These are phyloP conservation scores for Cotesia congregata DNA, from an alignment of 2,888 invertebrate species.

Conservation along the genomic window DNA sequence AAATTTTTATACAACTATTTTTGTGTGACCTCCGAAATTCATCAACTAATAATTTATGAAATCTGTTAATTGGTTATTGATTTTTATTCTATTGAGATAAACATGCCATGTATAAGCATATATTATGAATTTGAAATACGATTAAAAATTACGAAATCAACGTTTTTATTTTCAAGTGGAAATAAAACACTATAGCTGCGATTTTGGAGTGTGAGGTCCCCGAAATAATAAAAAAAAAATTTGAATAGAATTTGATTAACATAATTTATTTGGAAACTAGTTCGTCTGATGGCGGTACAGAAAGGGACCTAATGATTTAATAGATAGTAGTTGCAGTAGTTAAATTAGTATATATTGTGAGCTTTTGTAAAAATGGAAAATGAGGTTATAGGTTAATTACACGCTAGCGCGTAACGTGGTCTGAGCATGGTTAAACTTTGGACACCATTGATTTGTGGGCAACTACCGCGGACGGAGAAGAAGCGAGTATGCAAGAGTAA, in stretches of 20 bases:
- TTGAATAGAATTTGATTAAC: too few species aligned
- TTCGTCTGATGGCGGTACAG: neutral
- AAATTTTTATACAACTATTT: too few species aligned
- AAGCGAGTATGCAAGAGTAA: constrained; percentile 25
- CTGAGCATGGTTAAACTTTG: constrained; percentile 60
- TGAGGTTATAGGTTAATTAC: constrained; percentile 61
- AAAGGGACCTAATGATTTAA: neutral
- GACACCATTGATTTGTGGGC: constrained; percentile 64
- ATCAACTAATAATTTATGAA: too few species aligned
- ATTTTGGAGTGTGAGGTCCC: neutral
- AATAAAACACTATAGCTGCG: too few species aligned
- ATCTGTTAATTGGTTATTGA: too few species aligned
- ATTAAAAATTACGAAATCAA: too few species aligned
- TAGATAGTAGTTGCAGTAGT: neutral
- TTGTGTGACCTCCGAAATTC: too few species aligned
- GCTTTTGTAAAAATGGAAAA: constrained; percentile 59
- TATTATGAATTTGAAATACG: too few species aligned
- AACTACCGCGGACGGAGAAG: constrained; percentile 30
- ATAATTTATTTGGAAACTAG: neutral
- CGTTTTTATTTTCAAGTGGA: too few species aligned
- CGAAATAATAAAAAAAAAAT: too few species aligned
- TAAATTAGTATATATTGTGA: constrained; percentile 28
- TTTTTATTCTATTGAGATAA: too few species aligned
- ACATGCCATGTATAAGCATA: too few species aligned
- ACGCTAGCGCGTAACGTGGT: constrained; percentile 58